A percentile compares a stretch with the other conserved stretches of the same genome.
Conservation (phyloP, 2,888 invertebrate species). For the Eristalinus sepulchralis region DNA sequence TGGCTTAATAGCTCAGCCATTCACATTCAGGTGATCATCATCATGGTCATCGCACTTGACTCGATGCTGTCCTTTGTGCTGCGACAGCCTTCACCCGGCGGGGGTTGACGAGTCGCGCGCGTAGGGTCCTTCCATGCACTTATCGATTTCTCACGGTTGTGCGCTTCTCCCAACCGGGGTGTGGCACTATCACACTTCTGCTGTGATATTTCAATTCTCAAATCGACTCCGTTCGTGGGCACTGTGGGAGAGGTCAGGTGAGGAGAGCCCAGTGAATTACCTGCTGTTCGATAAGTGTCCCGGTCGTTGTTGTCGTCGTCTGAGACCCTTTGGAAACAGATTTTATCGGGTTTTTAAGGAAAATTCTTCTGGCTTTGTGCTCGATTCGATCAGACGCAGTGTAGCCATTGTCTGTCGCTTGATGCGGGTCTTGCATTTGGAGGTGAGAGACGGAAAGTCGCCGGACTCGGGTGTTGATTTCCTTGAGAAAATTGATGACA, state of each 20-base stretch:
- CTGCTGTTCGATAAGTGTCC: constrained; percentile 49
- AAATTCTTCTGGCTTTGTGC: constrained; percentile 51
- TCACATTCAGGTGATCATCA: constrained; percentile 56
- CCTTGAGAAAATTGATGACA: constrained; percentile 37
- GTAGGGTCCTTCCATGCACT: constrained; percentile 49
- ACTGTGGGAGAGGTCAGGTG: constrained; percentile 27
- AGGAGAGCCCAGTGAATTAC: constrained; percentile 55
- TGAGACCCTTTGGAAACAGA: constrained; percentile 54
- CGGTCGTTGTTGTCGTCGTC: constrained; percentile 45
- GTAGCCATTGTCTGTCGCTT: constrained; percentile 61
- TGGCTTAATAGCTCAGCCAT: constrained; percentile 55
- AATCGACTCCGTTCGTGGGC: constrained; percentile 39
- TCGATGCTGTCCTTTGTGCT: constrained; percentile 38
- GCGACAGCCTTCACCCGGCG: constrained; percentile 28
- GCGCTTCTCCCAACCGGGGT: constrained; percentile 48
- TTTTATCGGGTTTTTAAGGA: constrained; percentile 56
- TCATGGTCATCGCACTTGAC: constrained; percentile 61
- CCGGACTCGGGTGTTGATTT: constrained; percentile 63
- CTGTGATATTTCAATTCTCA: constrained; percentile 61
- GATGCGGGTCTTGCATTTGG: constrained; percentile 54
- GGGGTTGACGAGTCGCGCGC: constrained; percentile 61
- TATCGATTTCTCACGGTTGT: constrained; percentile 69
- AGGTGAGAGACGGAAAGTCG: constrained; percentile 62
- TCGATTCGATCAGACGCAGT: constrained; percentile 63
- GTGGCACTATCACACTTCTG: constrained; percentile 60